Percentiles rank a stretch among this genome's conserved stretches.
These are phyloP conservation scores for Trichomycterus rosablanca DNA, from an alignment of 2,113 vertebrate genomes.

Conservation along the genomic window DNA sequence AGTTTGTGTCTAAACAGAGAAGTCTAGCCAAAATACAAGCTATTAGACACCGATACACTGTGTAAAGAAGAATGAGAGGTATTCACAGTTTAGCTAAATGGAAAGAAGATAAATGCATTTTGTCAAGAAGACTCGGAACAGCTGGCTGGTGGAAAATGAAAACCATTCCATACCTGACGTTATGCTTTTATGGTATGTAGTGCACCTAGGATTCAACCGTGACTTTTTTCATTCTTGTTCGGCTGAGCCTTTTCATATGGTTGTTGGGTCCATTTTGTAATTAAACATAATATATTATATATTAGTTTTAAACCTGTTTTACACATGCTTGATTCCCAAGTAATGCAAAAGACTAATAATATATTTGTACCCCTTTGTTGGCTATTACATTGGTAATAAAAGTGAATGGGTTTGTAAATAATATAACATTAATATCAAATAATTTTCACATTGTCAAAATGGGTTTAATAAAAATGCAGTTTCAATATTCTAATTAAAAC, in stretches of 20 bases:
- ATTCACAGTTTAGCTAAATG: slow-evolving; percentile 31
- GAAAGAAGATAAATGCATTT: slow-evolving; percentile 36
- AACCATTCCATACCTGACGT: slow-evolving; percentile 19
- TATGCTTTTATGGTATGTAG: slow-evolving; percentile 18
- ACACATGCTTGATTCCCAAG: too few relatives aligned
- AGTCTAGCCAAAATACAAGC: slow-evolving; percentile 27
- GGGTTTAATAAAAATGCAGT: too few relatives aligned
- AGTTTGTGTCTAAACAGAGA: slow-evolving; percentile 51
- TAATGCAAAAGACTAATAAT: too few relatives aligned
- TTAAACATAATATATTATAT: too few relatives aligned
- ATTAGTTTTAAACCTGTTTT: too few relatives aligned
- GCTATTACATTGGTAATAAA: too few relatives aligned
- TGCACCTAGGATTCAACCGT: not conserved
- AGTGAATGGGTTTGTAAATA: too few relatives aligned
- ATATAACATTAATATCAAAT: too few relatives aligned
- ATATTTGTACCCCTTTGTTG: too few relatives aligned
- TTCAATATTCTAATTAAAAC: too few relatives aligned
- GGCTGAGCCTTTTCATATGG: not conserved
- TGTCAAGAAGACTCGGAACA: slow-evolving; percentile 30
- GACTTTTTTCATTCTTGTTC: not conserved
- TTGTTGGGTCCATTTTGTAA: not conserved
- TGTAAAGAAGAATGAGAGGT: slow-evolving; percentile 28
- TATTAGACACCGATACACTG: slow-evolving; percentile 32
- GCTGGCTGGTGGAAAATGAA: slow-evolving; percentile 24
- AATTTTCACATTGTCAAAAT: too few relatives aligned